Evolutionary conservation across 1,140 invertebrate genomes (phyloP), one percentile per base, ranked within the genome.

Genomic region (Aphelinus certus): DNA sequence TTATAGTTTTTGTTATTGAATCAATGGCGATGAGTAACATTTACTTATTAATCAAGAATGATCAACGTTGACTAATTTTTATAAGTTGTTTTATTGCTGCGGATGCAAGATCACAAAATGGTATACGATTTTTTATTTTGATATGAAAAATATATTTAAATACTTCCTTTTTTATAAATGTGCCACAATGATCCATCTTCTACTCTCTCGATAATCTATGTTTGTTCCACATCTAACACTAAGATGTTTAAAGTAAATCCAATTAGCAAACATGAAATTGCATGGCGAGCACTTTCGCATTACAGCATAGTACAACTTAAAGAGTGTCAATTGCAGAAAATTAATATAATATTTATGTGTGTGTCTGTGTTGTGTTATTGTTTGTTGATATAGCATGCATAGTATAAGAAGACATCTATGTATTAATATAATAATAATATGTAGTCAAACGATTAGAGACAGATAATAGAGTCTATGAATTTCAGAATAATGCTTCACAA

Each of bases 321-420:
- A 71, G 71, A 71, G 46, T 76, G 69, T 67, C 58, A 71, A 76
- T 76, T 70, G 65, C 47, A 75, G 65, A 70, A 65, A 3, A 57
- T 71, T 70, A 70, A 64, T 75, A 58, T 49, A 42, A 69, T 75
- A 43, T 71, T 65, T 71, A 53, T 70, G 7, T 71, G 55, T 75
- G 68, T 60, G 73, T 49, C 51, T 58, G 64, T 74, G 26, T 58
- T 58, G 45, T 74, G 66, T 64, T 75, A 64, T 66, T 75, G 57
- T 71, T 63, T 75, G 67, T 75, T 70, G 43, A 42, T 60, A 70
- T n/a, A 75, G 73, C 73, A 75, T 75, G 73, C 73, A 75, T 68
- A 62, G 64, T 69, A 73, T 61, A 70, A 63, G 51, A 74, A 48
- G 68, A 26, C 26, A 49, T 63, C 51, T 70, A 66, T 57, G 49